phyloP scores from a whole-genome alignment of 2,888 invertebrate genomes.

The Apodemia mormo region DNA sequence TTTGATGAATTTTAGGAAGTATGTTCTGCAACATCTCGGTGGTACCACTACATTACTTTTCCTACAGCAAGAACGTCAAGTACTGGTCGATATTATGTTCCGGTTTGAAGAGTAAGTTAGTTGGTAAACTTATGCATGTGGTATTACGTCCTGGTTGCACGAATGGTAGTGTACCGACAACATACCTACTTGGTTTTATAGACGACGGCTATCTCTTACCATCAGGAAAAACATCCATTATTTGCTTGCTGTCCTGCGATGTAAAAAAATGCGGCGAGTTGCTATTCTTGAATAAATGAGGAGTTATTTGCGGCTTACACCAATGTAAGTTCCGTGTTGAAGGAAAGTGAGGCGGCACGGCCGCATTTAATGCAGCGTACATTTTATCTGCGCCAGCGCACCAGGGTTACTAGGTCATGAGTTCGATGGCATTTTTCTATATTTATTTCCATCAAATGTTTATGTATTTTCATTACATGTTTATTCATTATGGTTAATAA shows the following conservation, averaged over 20 bases:
- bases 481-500: no score
- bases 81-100: no score
- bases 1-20: no score
- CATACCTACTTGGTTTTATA: background rate
- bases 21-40: no score
- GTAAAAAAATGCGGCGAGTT: background rate
- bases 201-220: no score
- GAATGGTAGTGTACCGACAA: background rate
- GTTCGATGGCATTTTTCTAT: slow-evolving; percentile 50
- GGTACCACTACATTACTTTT: no score
- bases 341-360: slow-evolving; percentile 64
- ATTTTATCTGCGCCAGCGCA: slow-evolving; percentile 44
- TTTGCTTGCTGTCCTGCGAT: background rate
- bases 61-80: no score
- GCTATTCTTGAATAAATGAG: background rate
- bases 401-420: slow-evolving; percentile 63
- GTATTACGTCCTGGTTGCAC: no score
- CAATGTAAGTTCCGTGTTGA: slow-evolving; percentile 55
- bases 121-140: no score
- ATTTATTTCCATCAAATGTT: background rate
- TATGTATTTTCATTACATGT: background rate
- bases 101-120: no score
- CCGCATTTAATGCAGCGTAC: slow-evolving; percentile 56
- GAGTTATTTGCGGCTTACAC: slow-evolving; percentile 11
- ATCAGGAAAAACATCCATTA: no score